These are phyloP conservation scores for Pampus argenteus DNA, from an alignment of 2,797 vertebrate species.

Conservation along the genomic window DNA sequence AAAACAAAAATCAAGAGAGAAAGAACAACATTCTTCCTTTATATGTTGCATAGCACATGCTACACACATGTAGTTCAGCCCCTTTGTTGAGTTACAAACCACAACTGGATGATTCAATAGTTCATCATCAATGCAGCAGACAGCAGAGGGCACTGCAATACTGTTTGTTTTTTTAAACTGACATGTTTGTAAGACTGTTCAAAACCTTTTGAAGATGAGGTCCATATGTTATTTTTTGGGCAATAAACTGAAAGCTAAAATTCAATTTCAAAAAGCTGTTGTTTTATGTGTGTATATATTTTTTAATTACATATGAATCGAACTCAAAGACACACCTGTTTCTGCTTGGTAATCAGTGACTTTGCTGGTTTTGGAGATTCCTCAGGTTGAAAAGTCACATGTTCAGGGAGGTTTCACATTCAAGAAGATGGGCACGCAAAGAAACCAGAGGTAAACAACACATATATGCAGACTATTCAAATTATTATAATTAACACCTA, in stretches of 20 bases:
- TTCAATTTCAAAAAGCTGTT: neutral
- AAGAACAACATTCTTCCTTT: neutral
- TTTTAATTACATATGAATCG: neutral
- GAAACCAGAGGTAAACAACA: conserved; percentile 58
- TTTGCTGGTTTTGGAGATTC: conserved; percentile 5
- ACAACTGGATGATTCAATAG: neutral
- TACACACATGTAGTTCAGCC: neutral
- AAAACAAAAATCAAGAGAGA: conserved; percentile 4
- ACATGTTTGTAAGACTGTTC: neutral
- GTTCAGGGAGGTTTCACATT: neutral
- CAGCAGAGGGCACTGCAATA: conserved; percentile 62
- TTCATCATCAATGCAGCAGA: neutral
- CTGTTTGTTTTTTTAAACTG: neutral
- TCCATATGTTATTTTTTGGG: neutral
- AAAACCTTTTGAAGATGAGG: conserved; percentile 1
- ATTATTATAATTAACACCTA: neutral
- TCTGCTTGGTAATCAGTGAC: conserved; percentile 64
- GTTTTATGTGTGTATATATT: neutral
- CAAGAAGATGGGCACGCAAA: conserved; percentile 52
- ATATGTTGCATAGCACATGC: neutral
- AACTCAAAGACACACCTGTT: conserved; percentile 60
- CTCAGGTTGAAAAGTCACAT: neutral
- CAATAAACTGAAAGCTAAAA: conserved; percentile 37
- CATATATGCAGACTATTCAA: neutral
- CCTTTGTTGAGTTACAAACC: neutral